phyloP scores from a whole-genome alignment of 1,140 invertebrate species.

The Battus philenor region DNA sequence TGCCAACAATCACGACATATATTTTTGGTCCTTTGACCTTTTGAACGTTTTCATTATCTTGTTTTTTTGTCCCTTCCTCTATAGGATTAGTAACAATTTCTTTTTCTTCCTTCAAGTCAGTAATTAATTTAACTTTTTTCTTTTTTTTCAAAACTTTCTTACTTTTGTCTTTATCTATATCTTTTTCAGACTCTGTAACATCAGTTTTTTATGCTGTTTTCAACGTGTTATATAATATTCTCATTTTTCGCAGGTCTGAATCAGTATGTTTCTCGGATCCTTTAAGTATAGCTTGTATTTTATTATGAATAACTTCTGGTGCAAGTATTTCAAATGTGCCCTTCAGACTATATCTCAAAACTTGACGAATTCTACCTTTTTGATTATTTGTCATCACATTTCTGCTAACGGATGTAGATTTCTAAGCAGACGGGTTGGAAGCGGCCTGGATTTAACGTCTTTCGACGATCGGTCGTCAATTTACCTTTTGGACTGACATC shows the following conservation, averaged over 20 bases:
- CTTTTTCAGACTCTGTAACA: constrained; percentile 21
- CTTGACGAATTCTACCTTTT: constrained; percentile 54
- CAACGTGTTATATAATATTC: constrained; percentile 62
- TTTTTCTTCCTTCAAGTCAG: constrained; percentile 10
- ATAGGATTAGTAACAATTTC: constrained; percentile 7
- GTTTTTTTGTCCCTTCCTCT: constrained; percentile 22
- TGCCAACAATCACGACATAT: constrained; percentile 67
- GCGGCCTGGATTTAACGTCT: no score
- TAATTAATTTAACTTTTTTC: constrained; percentile 17
- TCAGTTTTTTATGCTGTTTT: constrained; percentile 30
- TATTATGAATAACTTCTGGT: constrained; percentile 49
- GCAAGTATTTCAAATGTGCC: constrained; percentile 33
- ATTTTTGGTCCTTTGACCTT: constrained; percentile 55
- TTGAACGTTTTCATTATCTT: constrained; percentile 19
- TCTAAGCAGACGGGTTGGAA: no score
- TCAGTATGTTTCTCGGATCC: constrained; percentile 31
- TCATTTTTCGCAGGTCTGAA: constrained; percentile 45
- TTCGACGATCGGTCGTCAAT: no score
- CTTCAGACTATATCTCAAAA: constrained; percentile 38
- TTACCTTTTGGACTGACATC: no score
- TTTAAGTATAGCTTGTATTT: constrained; percentile 44
- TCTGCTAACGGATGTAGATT: no score
- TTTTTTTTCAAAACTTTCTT: constrained; percentile 12
- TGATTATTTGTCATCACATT: no score
- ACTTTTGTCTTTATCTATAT: constrained; percentile 19